These are phyloP conservation scores for Perccottus glenii DNA, from an alignment of 2,113 vertebrate species.

Conservation along the genomic window DNA sequence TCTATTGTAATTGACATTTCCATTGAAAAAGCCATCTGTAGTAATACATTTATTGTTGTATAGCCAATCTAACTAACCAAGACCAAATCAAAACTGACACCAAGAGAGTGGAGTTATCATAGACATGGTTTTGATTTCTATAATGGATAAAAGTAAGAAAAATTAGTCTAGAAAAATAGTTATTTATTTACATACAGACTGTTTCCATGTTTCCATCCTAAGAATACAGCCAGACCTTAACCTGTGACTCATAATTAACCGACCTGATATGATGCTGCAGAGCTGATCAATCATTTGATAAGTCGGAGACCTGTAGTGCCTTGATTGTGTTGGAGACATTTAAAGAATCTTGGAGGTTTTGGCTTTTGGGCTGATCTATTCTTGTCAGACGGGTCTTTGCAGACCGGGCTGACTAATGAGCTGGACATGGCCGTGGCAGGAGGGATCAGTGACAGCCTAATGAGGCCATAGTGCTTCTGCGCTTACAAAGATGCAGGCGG, in stretches of 20 bases:
- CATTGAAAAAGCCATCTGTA: background rate
- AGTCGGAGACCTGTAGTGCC: background rate
- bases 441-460: constrained; percentile 63
- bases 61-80: background rate
- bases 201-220: background rate
- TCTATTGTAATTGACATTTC: background rate
- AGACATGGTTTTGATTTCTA: no score
- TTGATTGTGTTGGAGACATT: constrained; percentile 33
- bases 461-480: constrained; percentile 55
- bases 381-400: constrained; percentile 42
- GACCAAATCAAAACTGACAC: background rate
- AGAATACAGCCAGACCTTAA: background rate
- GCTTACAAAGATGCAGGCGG: constrained; percentile 41
- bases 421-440: constrained; percentile 35
- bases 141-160: no score
- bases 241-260: constrained; percentile 14
- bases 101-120: background rate
- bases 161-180: background rate
- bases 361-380: constrained; percentile 53
- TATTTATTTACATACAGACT: background rate
- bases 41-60: background rate
- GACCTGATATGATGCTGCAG: background rate
- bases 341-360: constrained; percentile 56
- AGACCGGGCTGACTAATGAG: constrained; percentile 64
- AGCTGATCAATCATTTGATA: constrained; percentile 18